Evolutionary conservation across 2,888 invertebrate genomes (phyloP).

Genomic region (Parnassius orleans): DNA sequence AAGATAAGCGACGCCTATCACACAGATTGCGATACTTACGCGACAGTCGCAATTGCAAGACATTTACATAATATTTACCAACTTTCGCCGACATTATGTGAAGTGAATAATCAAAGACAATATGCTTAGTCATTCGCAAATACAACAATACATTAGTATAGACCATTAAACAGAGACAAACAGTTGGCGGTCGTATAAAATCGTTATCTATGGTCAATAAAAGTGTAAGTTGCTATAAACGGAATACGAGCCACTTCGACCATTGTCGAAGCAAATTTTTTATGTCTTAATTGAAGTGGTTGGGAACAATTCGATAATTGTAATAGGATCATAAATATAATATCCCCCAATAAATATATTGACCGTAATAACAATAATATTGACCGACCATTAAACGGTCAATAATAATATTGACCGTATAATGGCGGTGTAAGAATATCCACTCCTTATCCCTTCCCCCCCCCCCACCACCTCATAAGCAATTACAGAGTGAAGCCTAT

Average conservation of each 20-base stretch:
- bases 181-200: conserved; percentile 15
- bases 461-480: too few species aligned
- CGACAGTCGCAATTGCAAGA: too few species aligned
- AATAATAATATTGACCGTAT: too few species aligned
- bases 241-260: conserved; percentile 14
- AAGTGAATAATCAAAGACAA: neutral
- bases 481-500: too few species aligned
- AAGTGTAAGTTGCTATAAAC: conserved; percentile 8
- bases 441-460: too few species aligned
- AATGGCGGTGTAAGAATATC: too few species aligned
- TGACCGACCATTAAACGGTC: too few species aligned
- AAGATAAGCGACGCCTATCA: too few species aligned
- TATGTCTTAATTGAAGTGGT: conserved; percentile 13
- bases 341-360: neutral
- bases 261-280: conserved; percentile 14
- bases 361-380: too few species aligned
- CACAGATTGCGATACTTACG: too few species aligned
- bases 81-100: neutral
- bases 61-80: too few species aligned
- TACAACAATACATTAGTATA: conserved; percentile 10
- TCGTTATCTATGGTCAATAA: conserved; percentile 16
- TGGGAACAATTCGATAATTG: conserved; percentile 3
- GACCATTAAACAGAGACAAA: conserved; percentile 6
- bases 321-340: neutral
- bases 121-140: conserved; percentile 3